A percentile compares a stretch with the other conserved stretches of the same genome.
phyloP scores from a whole-genome alignment of 2,888 invertebrate species.

The Anodontia alba region DNA sequence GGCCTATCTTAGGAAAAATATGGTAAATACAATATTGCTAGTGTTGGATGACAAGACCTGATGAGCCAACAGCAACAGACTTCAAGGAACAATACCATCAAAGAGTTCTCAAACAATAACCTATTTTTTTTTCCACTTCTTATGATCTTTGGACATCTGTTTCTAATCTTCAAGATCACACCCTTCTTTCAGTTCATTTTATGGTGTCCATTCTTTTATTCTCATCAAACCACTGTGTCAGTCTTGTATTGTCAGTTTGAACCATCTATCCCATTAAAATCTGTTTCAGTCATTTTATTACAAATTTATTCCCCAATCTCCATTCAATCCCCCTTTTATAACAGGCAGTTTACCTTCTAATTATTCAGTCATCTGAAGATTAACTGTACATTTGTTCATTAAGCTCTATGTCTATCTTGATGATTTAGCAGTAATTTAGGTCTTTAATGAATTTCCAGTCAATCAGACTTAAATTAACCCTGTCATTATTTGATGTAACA shows the following conservation, averaged over 20 bases:
- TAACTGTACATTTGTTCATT: constrained; percentile 11
- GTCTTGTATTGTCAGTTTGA: neutral
- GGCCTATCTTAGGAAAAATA: too few species aligned
- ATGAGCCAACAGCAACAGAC: too few species aligned
- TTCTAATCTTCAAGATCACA: neutral
- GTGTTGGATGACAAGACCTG: too few species aligned
- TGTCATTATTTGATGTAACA: neutral
- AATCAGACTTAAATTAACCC: neutral
- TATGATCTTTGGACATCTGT: neutral
- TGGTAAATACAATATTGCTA: too few species aligned
- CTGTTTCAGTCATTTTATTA: constrained; percentile 4
- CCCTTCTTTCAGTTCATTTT: neutral
- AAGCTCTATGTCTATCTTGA: neutral
- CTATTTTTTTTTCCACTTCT: neutral
- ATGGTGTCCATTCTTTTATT: neutral
- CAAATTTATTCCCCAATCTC: neutral
- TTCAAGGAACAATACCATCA: too few species aligned
- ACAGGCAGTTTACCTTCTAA: neutral
- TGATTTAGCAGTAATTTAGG: neutral
- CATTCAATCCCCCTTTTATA: neutral
- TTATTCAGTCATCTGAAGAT: constrained; percentile 4
- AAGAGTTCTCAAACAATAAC: too few species aligned
- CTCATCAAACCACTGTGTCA: neutral
- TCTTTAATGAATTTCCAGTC: neutral
- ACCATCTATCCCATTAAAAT: neutral